Evolutionary conservation across 2,888 invertebrate genomes (phyloP).

Genomic region (Seladonia tumulorum): DNA sequence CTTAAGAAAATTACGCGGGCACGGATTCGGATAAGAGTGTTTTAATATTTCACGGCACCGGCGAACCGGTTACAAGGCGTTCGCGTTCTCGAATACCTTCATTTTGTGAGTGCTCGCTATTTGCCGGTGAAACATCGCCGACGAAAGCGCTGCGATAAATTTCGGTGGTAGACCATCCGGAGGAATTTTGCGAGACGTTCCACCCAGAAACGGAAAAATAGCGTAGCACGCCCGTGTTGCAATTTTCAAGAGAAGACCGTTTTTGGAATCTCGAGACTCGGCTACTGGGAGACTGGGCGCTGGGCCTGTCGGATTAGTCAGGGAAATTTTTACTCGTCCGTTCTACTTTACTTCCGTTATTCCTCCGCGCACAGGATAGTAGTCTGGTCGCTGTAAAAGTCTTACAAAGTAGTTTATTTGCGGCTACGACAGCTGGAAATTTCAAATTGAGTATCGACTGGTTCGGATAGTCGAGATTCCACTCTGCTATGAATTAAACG

Average conservation of each 20-base stretch:
- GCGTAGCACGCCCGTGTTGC: not conserved
- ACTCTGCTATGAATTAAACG: not conserved
- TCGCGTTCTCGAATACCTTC: conserved; percentile 4
- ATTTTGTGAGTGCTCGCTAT: conserved; percentile 16
- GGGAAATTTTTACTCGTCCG: not conserved
- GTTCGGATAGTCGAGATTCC: not conserved
- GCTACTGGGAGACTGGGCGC: too few relatives aligned
- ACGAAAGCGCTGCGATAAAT: conserved; percentile 6
- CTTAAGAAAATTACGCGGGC: conserved; percentile 56
- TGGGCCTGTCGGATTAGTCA: not conserved
- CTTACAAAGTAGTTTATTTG: not conserved
- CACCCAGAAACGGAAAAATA: not conserved
- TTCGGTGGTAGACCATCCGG: not conserved
- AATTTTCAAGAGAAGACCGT: not conserved
- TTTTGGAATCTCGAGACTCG: not conserved
- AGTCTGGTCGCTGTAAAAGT: not conserved
- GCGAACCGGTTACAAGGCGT: not conserved
- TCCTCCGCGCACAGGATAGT: not conserved
- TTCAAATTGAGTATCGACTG: not conserved
- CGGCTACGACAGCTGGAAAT: not conserved
- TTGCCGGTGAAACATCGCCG: conserved; percentile 11
- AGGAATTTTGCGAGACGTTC: conserved; percentile 14
- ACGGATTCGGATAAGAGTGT: conserved; percentile 44
- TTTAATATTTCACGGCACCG: conserved; percentile 43
- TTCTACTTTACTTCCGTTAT: not conserved